Evolutionary conservation across 2,797 vertebrate genomes (phyloP).

Genomic region (Muraenolepis orangiensis): DNA sequence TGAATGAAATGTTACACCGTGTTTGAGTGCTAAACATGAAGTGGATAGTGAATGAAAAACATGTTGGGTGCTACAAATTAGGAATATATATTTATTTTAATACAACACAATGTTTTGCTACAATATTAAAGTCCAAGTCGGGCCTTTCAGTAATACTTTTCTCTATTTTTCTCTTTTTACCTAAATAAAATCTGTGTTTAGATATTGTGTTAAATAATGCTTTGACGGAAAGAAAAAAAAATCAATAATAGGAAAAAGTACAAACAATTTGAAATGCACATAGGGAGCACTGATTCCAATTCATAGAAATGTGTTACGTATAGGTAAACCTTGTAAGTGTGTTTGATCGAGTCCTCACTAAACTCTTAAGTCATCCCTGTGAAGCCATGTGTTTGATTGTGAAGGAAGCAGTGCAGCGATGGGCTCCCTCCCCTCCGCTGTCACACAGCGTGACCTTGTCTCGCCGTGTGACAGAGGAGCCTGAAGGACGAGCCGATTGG

Average conservation of each 20-base stretch:
- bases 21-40: background rate
- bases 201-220: background rate
- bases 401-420: conserved; percentile 55
- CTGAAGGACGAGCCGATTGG: conserved; percentile 64
- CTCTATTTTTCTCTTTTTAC: background rate
- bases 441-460: conserved; percentile 65
- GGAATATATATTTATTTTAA: background rate
- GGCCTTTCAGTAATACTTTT: background rate
- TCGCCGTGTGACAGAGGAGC: conserved; percentile 46
- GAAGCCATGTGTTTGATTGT: conserved; percentile 37
- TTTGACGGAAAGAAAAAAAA: too few species aligned
- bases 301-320: too few species aligned
- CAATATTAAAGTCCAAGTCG: too few species aligned
- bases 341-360: conserved; percentile 5
- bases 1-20: background rate
- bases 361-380: background rate
- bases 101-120: background rate
- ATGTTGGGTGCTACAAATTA: too few species aligned
- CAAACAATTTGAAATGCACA: too few species aligned
- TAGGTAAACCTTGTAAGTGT: background rate
- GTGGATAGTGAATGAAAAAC: background rate
- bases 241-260: too few species aligned
- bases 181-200: background rate
- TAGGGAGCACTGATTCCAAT: too few species aligned
- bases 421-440: conserved; percentile 43